Evolutionary conservation across 1,140 invertebrate genomes (phyloP).

Genomic region (Philaenus spumarius): DNA sequence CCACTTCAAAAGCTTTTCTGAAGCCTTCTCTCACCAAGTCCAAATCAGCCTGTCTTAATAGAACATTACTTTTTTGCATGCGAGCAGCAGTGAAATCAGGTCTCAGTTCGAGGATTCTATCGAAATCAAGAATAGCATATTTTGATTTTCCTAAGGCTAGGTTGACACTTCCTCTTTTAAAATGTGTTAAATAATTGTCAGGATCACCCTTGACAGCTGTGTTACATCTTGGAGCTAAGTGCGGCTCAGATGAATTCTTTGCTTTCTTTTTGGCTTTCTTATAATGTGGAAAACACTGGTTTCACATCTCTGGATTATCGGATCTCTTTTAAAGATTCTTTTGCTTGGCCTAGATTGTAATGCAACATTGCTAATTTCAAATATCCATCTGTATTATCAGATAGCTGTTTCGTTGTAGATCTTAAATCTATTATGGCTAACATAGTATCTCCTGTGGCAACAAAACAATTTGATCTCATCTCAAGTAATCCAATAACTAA

Average conservation of each 20-base stretch:
- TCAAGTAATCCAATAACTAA: conserved; percentile 73
- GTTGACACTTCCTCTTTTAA: conserved; percentile 92
- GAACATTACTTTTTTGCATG: conserved; percentile 77
- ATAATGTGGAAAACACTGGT: conserved; percentile 92
- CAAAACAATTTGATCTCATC: conserved; percentile 77
- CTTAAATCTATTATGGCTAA: conserved; percentile 88
- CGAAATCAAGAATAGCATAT: conserved; percentile 89
- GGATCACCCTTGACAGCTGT: too few relatives aligned
- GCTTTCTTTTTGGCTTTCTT: conserved; percentile 95
- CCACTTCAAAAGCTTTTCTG: too few relatives aligned
- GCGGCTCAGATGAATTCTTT: too few relatives aligned
- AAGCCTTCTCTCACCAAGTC: conserved; percentile 77
- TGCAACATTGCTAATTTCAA: conserved; percentile 75
- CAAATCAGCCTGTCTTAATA: conserved; percentile 84
- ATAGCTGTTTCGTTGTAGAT: conserved; percentile 79
- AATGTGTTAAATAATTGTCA: too few relatives aligned
- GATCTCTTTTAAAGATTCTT: conserved; percentile 76
- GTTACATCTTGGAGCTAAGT: too few relatives aligned
- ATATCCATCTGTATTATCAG: conserved; percentile 88
- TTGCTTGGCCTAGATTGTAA: conserved; percentile 86
- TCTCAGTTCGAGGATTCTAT: conserved; percentile 86
- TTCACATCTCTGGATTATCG: conserved; percentile 68
- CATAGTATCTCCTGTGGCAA: conserved; percentile 69
- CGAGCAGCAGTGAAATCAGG: conserved; percentile 89
- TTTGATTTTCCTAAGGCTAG: conserved; percentile 94